Evolutionary conservation across 2,797 vertebrate species (phyloP).

Genomic region (Chaunax sp.): DNA sequence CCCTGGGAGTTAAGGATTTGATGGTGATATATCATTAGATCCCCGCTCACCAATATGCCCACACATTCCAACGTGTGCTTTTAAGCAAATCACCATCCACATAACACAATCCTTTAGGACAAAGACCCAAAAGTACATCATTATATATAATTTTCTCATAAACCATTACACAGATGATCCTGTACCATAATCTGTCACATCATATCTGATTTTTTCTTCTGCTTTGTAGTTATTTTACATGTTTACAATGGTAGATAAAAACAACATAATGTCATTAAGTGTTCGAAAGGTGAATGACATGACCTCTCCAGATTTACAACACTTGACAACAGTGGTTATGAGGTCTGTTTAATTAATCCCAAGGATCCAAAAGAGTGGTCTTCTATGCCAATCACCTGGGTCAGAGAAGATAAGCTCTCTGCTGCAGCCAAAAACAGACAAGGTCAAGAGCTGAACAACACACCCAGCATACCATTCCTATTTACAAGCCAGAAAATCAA

Average conservation of each 20-base stretch:
- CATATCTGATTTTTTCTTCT: neutral
- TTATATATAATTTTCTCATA: no score
- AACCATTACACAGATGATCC: neutral
- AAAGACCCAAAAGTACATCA: neutral
- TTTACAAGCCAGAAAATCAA: slow-evolving; percentile 51
- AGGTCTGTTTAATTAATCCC: slow-evolving; percentile 23
- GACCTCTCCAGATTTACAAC: slow-evolving; percentile 1
- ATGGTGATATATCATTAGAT: slow-evolving; percentile 40
- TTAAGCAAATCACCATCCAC: slow-evolving; percentile 37
- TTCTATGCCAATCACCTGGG: slow-evolving; percentile 3
- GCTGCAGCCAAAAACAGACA: slow-evolving; percentile 14
- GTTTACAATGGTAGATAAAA: slow-evolving; percentile 22
- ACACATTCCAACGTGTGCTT: neutral
- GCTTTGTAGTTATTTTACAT: slow-evolving; percentile 5
- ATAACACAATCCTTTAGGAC: slow-evolving; percentile 21
- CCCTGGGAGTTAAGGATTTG: slow-evolving; percentile 37
- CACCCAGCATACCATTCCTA: slow-evolving; percentile 6
- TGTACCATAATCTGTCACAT: neutral
- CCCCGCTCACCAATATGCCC: neutral
- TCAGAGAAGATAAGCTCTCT: slow-evolving; percentile 28
- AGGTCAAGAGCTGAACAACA: slow-evolving; percentile 19
- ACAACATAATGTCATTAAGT: slow-evolving; percentile 18
- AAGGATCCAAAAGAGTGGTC: slow-evolving; percentile 4
- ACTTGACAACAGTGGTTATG: neutral
- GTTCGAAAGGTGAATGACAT: slow-evolving; percentile 1